phyloP scores from a whole-genome alignment of 2,113 vertebrate genomes.

The Mixornis gularis region DNA sequence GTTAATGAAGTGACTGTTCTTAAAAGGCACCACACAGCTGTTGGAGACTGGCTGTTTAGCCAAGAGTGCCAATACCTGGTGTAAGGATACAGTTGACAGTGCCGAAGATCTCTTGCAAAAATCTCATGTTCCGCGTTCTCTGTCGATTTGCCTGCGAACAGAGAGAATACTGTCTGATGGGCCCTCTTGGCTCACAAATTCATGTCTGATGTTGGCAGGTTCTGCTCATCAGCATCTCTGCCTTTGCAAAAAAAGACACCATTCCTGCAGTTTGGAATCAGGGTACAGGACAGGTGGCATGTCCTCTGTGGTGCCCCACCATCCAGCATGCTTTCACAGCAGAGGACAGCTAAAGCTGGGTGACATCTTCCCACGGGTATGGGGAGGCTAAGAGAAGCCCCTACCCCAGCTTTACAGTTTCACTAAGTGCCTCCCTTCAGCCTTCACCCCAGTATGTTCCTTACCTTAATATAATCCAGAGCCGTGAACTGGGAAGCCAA shows the following conservation, averaged over 20 bases:
- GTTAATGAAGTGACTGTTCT: not conserved
- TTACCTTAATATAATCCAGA: slow-evolving; percentile 67
- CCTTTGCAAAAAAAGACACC: not conserved
- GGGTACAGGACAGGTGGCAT: not conserved
- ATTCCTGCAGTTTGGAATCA: not conserved
- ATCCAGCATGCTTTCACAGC: not conserved
- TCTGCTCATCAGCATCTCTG: not conserved
- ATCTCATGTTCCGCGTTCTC: slow-evolving; percentile 56
- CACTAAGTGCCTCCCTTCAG: not conserved
- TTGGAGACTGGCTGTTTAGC: not conserved
- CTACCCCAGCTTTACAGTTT: not conserved
- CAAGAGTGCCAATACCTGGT: slow-evolving; percentile 47
- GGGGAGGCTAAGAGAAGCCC: not conserved
- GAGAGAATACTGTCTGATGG: not conserved
- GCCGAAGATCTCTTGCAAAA: slow-evolving; percentile 50
- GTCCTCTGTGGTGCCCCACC: not conserved
- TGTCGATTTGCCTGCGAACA: slow-evolving; percentile 65
- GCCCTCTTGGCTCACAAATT: not conserved
- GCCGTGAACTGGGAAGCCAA: slow-evolving; percentile 59
- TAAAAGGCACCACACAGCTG: not conserved
- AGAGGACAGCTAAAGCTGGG: not conserved
- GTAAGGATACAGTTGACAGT: slow-evolving; percentile 62
- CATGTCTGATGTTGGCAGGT: not conserved
- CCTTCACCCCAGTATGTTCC: not conserved
- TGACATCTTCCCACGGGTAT: fast-evolving